Evolutionary conservation across 2,888 invertebrate genomes (phyloP).

Genomic region (Agrypnus murinus): DNA sequence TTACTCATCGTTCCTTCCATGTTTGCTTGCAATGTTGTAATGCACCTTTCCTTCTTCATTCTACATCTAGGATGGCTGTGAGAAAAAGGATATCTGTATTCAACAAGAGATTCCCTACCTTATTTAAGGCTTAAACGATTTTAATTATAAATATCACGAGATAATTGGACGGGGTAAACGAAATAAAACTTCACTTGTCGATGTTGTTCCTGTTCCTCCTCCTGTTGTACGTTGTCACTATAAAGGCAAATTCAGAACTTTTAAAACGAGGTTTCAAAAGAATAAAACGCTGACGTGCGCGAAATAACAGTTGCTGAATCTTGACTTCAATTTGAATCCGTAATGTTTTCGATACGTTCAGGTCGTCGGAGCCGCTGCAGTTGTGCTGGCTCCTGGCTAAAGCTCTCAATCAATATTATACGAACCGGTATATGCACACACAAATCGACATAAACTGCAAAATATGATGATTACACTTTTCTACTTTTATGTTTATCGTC

Average conservation of each 20-base stretch:
- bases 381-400: slow-evolving; percentile 1
- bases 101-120: slow-evolving; percentile 30
- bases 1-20: slow-evolving; percentile 26
- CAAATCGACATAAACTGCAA: slow-evolving; percentile 22
- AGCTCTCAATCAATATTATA: slow-evolving; percentile 18
- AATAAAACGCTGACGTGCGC: slow-evolving; percentile 33
- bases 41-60: slow-evolving; percentile 15
- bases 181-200: slow-evolving; percentile 30
- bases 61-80: background rate
- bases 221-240: background rate
- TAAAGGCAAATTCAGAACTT: slow-evolving; percentile 14
- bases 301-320: slow-evolving; percentile 26
- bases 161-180: slow-evolving; percentile 34
- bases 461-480: slow-evolving; percentile 32
- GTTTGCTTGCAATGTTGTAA: slow-evolving; percentile 9
- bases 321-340: slow-evolving; percentile 21
- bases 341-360: slow-evolving; percentile 30
- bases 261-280: slow-evolving; percentile 18
- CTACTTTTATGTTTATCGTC: slow-evolving; percentile 28
- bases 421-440: slow-evolving; percentile 23
- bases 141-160: slow-evolving; percentile 47
- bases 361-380: slow-evolving; percentile 12
- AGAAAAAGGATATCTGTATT: slow-evolving; percentile 27
- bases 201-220: slow-evolving; percentile 13
- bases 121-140: slow-evolving; percentile 42